phyloP scores from a whole-genome alignment of 1,140 invertebrate species.

The Leptinotarsa undecemlineata region DNA sequence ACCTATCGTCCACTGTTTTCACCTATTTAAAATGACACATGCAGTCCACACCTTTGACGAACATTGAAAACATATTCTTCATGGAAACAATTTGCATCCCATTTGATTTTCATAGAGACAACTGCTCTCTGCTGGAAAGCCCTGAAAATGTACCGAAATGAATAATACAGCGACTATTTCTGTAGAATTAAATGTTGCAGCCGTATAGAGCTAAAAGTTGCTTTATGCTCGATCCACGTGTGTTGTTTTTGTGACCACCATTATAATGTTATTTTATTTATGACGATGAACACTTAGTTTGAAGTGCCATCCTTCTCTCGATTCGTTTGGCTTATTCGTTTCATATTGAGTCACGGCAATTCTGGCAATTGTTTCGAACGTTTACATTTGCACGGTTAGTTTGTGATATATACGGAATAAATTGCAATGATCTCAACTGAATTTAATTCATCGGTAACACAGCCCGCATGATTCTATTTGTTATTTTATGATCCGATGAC shows the following conservation, averaged over 20 bases:
- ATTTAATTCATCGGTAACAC: neutral
- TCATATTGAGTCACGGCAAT: conserved; percentile 22
- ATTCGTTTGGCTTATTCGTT: conserved; percentile 22
- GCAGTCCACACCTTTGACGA: neutral
- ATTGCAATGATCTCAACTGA: neutral
- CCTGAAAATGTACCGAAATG: conserved; percentile 21
- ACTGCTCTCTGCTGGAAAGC: neutral
- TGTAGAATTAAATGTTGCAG: conserved; percentile 6
- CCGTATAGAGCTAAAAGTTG: neutral
- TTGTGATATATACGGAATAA: neutral
- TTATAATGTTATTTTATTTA: conserved; percentile 18
- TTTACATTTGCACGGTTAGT: conserved; percentile 21
- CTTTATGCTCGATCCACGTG: conserved; percentile 5
- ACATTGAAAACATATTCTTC: conserved; percentile 10
- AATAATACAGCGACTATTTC: conserved; percentile 13
- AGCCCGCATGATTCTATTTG: neutral
- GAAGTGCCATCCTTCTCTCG: conserved; percentile 3
- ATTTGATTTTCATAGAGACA: conserved; percentile 10
- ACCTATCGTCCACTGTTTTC: neutral
- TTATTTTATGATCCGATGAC: neutral
- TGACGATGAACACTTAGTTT: conserved; percentile 15
- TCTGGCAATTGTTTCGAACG: conserved; percentile 15
- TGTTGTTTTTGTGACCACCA: conserved; percentile 7
- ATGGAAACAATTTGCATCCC: conserved; percentile 4
- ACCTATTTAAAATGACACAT: conserved; percentile 19